Evolutionary conservation across 2,888 invertebrate species (phyloP), one percentile per base, ranked within the genome.

Genomic region (Cryptosula pallasiana): DNA sequence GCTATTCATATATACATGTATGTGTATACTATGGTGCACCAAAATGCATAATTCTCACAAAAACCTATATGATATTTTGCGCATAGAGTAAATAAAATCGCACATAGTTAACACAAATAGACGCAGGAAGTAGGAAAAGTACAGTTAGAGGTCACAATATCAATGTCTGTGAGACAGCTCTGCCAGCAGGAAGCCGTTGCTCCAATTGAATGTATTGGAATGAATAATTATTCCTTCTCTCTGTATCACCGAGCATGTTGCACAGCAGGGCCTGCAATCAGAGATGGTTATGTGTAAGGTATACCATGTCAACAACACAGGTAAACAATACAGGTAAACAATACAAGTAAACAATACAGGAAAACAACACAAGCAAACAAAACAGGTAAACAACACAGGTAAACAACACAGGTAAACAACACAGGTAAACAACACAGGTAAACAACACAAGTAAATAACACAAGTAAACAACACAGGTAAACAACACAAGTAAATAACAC

Each of bases 141-240:
- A n/a, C n/a, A n/a, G n/a, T n/a, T n/a, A n/a, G n/a, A n/a, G n/a
- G n/a, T 45, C 45, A 45, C 45, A 45, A 13, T 45, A 45, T 45
- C 45, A 45, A 45, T 45, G 45, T 45, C 45, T 45, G 45, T 45
- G 45, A 20, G 20, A 45, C 9, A 13, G 20, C 20, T 32, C 1
- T 32, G 32, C 32, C 27, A 5, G 32, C 9, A 63, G 63, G 13
- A 29, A 63, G 34, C 32, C n/a, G 25, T 13, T 13, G 89, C 82
- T 92, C 91, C 71, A 93, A 86, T 76, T 91, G 89, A 74, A 91
- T 88, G 81, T 91, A 94, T 85, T 92, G 91, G 80, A 91, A 89
- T 0, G 94, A 91, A 81, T 90, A 91, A 78, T 90, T 91, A 83
- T 94, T 94, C 74, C 94, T 88, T 77, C 92, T 90, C 0, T 88